These are phyloP conservation scores for Electrophaes corylata DNA, from an alignment of 2,888 invertebrate species.

Conservation along the genomic window DNA sequence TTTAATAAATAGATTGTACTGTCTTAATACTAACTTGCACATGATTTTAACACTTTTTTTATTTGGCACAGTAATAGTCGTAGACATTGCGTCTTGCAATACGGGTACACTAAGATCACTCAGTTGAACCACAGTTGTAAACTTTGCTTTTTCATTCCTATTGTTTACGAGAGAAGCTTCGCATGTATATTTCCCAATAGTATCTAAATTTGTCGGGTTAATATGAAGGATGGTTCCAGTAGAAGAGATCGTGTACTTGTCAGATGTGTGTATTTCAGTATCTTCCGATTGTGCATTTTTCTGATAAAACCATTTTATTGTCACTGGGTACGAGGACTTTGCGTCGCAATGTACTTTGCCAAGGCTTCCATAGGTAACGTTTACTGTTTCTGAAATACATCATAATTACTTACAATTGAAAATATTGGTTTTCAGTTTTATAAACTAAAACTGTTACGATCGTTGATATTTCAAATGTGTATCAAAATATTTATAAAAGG, in stretches of 20 bases:
- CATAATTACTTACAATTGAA: too few relatives aligned
- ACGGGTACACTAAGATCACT: conserved; percentile 19
- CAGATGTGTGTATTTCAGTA: conserved; percentile 15
- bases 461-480: too few relatives aligned
- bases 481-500: too few relatives aligned
- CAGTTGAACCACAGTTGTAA: conserved; percentile 18
- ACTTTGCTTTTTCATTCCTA: conserved; percentile 9
- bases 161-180: conserved; percentile 21
- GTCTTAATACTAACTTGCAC: conserved; percentile 15
- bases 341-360: too few relatives aligned
- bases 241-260: conserved; percentile 21
- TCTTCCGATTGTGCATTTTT: background rate
- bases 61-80: background rate
- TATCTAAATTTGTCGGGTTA: conserved; percentile 22
- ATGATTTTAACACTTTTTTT: conserved; percentile 3
- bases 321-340: conserved; percentile 25
- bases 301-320: conserved; percentile 35
- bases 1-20: too few relatives aligned
- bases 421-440: too few relatives aligned
- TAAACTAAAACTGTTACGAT: too few relatives aligned
- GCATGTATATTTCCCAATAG: conserved; percentile 33
- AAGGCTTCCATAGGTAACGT: too few relatives aligned
- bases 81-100: background rate
- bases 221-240: conserved; percentile 29
- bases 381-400: too few relatives aligned